Conservation (phyloP, 64 coral and sea anemone genomes). For the Platygyra sinensis region DNA sequence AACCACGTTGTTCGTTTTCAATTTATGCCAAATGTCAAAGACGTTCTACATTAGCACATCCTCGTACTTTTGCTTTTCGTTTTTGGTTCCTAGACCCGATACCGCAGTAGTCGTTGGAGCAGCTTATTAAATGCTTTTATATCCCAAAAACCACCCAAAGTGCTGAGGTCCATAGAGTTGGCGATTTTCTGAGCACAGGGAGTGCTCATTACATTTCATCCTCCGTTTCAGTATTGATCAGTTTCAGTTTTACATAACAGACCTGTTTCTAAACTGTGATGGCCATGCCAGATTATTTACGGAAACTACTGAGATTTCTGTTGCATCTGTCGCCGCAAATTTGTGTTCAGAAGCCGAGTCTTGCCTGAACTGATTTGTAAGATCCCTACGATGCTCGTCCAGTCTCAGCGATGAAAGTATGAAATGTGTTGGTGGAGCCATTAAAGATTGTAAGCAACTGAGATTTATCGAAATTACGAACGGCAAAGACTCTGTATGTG, state of each 20-base stretch:
- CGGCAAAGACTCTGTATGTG: neutral
- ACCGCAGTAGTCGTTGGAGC: too few relatives aligned
- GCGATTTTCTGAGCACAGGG: too few relatives aligned
- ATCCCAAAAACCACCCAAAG: too few relatives aligned
- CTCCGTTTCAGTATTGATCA: neutral
- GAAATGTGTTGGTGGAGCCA: neutral
- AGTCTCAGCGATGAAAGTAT: neutral
- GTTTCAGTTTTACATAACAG: neutral
- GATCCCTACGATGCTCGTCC: neutral
- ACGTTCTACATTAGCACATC: too few relatives aligned
- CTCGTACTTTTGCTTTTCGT: too few relatives aligned
- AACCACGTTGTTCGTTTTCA: neutral
- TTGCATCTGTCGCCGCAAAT: neutral
- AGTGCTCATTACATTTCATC: neutral
- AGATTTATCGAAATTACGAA: neutral
- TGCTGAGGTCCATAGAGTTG: too few relatives aligned
- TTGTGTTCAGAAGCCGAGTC: neutral
- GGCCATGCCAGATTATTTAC: neutral
- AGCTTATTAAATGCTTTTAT: too few relatives aligned
- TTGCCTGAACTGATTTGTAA: neutral
- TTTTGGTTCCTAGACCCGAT: too few relatives aligned
- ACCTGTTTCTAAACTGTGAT: neutral
- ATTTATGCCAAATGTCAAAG: neutral
- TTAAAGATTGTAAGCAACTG: neutral
- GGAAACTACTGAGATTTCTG: neutral